Percentiles rank a stretch among this genome's conserved stretches.
These are phyloP conservation scores for Malachius bipustulatus DNA, from an alignment of 2,888 invertebrate genomes.

Conservation along the genomic window DNA sequence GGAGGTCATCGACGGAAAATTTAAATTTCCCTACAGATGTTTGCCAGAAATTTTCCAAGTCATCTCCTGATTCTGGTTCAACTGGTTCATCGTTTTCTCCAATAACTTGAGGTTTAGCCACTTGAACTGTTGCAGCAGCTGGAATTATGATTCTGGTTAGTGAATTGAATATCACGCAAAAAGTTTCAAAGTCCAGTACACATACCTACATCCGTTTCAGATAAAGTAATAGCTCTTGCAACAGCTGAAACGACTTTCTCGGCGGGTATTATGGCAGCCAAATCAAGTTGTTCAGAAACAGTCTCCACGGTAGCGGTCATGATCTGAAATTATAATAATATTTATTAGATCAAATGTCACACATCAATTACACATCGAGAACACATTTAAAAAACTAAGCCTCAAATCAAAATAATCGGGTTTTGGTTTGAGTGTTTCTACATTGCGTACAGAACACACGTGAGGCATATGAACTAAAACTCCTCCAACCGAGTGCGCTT, in stretches of 20 bases:
- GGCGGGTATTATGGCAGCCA: constrained; percentile 73
- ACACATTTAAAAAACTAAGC: constrained; percentile 3
- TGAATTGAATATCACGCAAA: constrained; percentile 2
- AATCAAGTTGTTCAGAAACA: constrained; percentile 80
- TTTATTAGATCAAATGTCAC: neutral
- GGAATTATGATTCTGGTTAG: constrained; percentile 12
- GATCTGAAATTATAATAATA: constrained; percentile 49
- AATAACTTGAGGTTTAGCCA: constrained; percentile 64
- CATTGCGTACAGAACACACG: constrained; percentile 53
- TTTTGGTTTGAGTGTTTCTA: constrained; percentile 2
- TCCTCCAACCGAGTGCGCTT: constrained; percentile 69
- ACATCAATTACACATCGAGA: neutral
- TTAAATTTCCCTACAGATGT: constrained; percentile 88
- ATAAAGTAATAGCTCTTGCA: constrained; percentile 75
- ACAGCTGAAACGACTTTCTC: constrained; percentile 66
- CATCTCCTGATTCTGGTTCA: constrained; percentile 58
- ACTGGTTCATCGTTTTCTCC: constrained; percentile 63
- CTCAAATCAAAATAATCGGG: constrained; percentile 1
- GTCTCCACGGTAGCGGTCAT: constrained; percentile 95
- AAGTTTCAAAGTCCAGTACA: neutral
- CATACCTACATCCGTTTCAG: constrained; percentile 76
- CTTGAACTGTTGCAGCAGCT: constrained; percentile 51
- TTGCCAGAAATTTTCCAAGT: constrained; percentile 81
- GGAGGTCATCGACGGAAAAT: constrained; percentile 79
- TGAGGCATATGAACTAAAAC: constrained; percentile 88